Conservation (phyloP, 2,888 invertebrate genomes). For the Bruchidius siliquastri region DNA sequence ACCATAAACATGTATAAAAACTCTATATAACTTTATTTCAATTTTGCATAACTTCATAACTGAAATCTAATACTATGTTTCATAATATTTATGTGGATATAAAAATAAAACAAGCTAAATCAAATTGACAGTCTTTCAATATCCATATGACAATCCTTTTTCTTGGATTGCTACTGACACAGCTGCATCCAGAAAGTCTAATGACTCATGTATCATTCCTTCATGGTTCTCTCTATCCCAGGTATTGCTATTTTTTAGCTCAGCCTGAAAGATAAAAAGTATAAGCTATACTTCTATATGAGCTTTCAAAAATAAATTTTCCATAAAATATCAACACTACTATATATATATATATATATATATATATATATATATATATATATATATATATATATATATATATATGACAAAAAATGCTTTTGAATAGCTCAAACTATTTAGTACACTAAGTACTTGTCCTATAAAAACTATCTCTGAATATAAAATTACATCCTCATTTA, state of each 20-base stretch:
- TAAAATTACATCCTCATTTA: too few species aligned
- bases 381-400: too few species aligned
- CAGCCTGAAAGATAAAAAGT: constrained; percentile 15
- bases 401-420: too few species aligned
- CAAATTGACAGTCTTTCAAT: constrained; percentile 8
- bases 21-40: not conserved
- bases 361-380: too few species aligned
- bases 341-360: too few species aligned
- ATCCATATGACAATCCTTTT: constrained; percentile 58
- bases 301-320: constrained; percentile 24
- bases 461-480: too few species aligned
- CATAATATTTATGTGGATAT: not conserved
- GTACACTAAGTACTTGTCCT: too few species aligned
- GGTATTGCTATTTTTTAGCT: not conserved
- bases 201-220: constrained; percentile 29
- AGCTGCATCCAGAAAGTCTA: constrained; percentile 66
- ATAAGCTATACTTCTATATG: constrained; percentile 22
- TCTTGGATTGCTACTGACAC: constrained; percentile 70
- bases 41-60: not conserved
- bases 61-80: not conserved
- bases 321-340: too few species aligned
- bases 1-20: not conserved
- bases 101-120: not conserved
- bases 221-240: not conserved
- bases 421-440: too few species aligned